These are phyloP conservation scores for Brachionus manjavacas DNA, from an alignment of 1,140 invertebrate genomes.

Conservation along the genomic window DNA sequence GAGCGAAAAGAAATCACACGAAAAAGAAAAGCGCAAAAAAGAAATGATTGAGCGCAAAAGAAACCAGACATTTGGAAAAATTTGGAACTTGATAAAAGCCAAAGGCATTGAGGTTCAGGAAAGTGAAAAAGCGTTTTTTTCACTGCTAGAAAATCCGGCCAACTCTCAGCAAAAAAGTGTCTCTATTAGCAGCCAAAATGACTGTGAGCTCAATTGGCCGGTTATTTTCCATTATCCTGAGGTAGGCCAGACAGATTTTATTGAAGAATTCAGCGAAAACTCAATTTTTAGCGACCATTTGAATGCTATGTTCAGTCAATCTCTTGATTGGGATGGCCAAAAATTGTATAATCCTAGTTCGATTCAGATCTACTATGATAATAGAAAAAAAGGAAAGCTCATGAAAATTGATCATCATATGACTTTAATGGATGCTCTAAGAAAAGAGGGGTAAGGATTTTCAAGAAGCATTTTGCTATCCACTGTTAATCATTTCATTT, in stretches of 20 bases:
- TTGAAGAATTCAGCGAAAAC: slow-evolving; percentile 66
- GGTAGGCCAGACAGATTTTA: slow-evolving; percentile 58
- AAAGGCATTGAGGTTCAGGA: slow-evolving; percentile 3
- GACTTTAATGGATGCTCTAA: slow-evolving; percentile 65
- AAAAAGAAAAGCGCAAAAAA: slow-evolving; percentile 37
- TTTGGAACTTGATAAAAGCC: not conserved
- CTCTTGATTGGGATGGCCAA: slow-evolving; percentile 68
- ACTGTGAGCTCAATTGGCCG: slow-evolving; percentile 63
- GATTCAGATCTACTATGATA: slow-evolving; percentile 71
- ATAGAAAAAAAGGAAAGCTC: slow-evolving; percentile 64
- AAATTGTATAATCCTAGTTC: slow-evolving; percentile 63
- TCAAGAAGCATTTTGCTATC: not conserved
- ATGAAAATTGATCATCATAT: slow-evolving; percentile 63
- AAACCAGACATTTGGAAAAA: not conserved
- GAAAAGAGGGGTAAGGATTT: slow-evolving; percentile 61
- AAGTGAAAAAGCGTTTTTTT: slow-evolving; percentile 14
- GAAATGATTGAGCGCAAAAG: not conserved
- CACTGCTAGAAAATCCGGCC: slow-evolving; percentile 8
- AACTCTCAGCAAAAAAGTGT: slow-evolving; percentile 1
- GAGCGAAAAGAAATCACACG: slow-evolving; percentile 55
- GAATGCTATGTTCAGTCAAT: slow-evolving; percentile 67
- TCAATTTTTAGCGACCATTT: slow-evolving; percentile 69
- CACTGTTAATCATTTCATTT: slow-evolving; percentile 42
- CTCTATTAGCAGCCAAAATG: not conserved
- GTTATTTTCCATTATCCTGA: slow-evolving; percentile 78